Evolutionary conservation across 64 coral and sea anemone species (phyloP), one percentile per base, ranked within the genome.

Genomic region (Montipora efflorescens): DNA sequence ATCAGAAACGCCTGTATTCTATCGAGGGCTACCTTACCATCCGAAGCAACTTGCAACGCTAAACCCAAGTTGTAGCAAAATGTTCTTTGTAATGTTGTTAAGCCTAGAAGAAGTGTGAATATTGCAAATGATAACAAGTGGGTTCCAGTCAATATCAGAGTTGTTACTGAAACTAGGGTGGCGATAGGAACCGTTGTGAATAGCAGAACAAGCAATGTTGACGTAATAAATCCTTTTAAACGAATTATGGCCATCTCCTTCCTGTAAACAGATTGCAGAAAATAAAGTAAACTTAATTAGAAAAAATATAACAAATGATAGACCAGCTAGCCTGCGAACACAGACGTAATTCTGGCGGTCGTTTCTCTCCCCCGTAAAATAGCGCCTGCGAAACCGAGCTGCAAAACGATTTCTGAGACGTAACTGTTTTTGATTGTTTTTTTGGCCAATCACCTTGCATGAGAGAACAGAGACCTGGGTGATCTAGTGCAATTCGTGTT

Each of bases 161-260:
- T 28, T 28, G 28, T 14, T 11, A 82, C 80, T 62, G 80, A 82
- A n/a, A 82, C 46, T 2, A 82, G 58, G 7, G 23, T 58, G 10
- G 80, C 80, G 28, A 82, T 64, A 16, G 80, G 79, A 43, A 64
- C 53, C 9, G 22, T 82, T 12, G 57, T 64, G 58, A 43, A 82
- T 10, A 25, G 46, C 4, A 82, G 51, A 82, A 82, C 80, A 64
- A 15, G 2, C 16, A 82, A 25, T 11, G 15, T 2, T 53, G 23
- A 66, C 55, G 64, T n/a, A 6, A 82, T 82, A 12, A 82, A 22
- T 3, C 80, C 80, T 44, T 82, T 82, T 1, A 64, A 64, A 14
- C 80, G 80, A 43, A 82, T 82, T 64, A 64, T 43, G 11, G 58
- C n/a, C 80, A 64, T 82, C 58, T 82, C 80, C 57, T 82, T 82